Evolutionary conservation across 1,140 invertebrate species (phyloP).

Genomic region (Theocolax elegans): DNA sequence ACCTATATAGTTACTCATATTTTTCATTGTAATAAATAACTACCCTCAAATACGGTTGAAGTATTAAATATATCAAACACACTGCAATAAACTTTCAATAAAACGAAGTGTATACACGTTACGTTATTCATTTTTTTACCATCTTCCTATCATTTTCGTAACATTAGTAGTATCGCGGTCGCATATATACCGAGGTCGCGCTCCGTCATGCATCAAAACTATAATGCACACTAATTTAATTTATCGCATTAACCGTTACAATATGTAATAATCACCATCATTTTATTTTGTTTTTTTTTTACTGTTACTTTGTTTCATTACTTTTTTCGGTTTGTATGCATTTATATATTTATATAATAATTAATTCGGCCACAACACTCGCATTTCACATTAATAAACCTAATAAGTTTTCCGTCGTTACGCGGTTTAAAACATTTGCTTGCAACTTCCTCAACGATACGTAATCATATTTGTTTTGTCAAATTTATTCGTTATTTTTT

Average conservation of each 20-base stretch:
- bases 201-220: constrained; percentile 1
- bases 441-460: constrained; percentile 20
- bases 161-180: constrained; percentile 39
- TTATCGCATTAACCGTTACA: constrained; percentile 33
- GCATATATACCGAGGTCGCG: neutral
- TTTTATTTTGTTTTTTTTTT: constrained; percentile 7
- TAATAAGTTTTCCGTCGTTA: constrained; percentile 25
- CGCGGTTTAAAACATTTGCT: constrained; percentile 26
- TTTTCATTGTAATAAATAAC: constrained; percentile 36
- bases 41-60: constrained; percentile 39
- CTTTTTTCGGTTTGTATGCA: constrained; percentile 8
- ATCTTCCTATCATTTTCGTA: constrained; percentile 30
- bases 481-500: neutral
- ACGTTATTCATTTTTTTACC: constrained; percentile 44
- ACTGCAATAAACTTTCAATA: constrained; percentile 57
- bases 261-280: constrained; percentile 7
- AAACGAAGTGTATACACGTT: constrained; percentile 54
- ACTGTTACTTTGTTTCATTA: constrained; percentile 20
- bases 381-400: constrained; percentile 31
- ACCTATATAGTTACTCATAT: constrained; percentile 48
- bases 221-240: constrained; percentile 37
- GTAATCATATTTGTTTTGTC: constrained; percentile 7
- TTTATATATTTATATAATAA: constrained; percentile 28
- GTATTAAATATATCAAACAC: constrained; percentile 58
- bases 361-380: constrained; percentile 29